Base-by-base conservation (phyloP, 2,888 invertebrate genomes). In the Tachystola acroxantha region DNA sequence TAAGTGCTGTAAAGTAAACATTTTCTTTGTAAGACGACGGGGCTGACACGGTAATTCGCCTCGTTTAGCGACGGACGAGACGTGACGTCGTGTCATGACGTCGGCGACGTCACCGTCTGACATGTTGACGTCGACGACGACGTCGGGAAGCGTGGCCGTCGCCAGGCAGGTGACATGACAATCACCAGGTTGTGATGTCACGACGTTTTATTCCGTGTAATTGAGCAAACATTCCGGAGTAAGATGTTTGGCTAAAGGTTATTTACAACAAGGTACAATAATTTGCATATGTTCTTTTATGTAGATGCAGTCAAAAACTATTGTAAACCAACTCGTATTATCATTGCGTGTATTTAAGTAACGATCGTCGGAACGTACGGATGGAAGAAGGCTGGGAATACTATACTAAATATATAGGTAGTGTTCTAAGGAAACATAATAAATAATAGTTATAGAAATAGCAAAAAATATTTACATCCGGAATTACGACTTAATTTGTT, bases 21-120 rank as follows among this genome's bases (percentile, higher is more conserved):
- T 32, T 31, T 34, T 28, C 31, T 31, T 37, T 34, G 24, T 14
- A 31, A 36, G 30, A 13, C 29, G 3, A 12, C 35, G 20, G 11
- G 10, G 2, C 16, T 37, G 41, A 41, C 37, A 32, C 33, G 37
- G 19, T 41, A 41, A 41, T 41, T 37, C n/a, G 10, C 10, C 34
- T 28, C 40, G 37, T 37, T 34, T 31, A 34, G 33, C 28, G 34
- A 28, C 26, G 22, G 34, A 28, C 26, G 22, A 27, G 25, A 35
- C 37, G 11, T 37, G 37, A 26, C 36, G 27, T 28, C 22, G 24
- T 32, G 31, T 25, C 26, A 30, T 10, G 4, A 16, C 31, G 31
- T 20, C 9, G 20, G 28, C 22, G 20, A 34, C 22, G 29, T 16
- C 19, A 16, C 3, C 16, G 16, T 16, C 16, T 4, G 16, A 11